Evolutionary conservation across 2,113 vertebrate genomes (phyloP), one percentile per base, ranked within the genome.

Genomic region (Stegostoma tigrinum): DNA sequence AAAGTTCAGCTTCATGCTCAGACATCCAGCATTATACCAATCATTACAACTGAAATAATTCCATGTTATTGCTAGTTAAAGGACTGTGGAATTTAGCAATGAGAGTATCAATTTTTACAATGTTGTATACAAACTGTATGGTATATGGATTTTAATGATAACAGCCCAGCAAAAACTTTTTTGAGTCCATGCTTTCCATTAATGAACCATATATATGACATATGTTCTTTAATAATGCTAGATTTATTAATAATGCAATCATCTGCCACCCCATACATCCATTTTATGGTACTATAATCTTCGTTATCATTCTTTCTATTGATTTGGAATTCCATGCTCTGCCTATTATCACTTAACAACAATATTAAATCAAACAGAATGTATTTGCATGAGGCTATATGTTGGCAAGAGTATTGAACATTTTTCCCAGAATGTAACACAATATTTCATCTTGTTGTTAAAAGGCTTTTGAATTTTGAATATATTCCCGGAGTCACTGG

Each of bases 91-190:
- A 93, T 66, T 66, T 93, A 15, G 55, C n/a, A 38, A 93, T 34
- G 27, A 52, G 21, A 61, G 86, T 90, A 55, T 90, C 27, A 90
- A 7, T 91, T 93, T 89, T 67, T 93, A 93, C 34, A 0, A 93
- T 61, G 21, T 66, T 93, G 89, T 66, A 66, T 34, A 14, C 15
- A 19, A 42, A n/a, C 89, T 52, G 85, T 55, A 30, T 45, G 38
- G 61, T 93, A 93, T 64, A 66, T 93, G 38, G 66, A 61, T 93
- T 93, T n/a, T 67, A 93, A 66, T 93, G 34, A 93, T 38, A 38
- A 1, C 17, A 38, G 34, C 38, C 61, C 61, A 23, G n/a, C 89
- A 66, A 66, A 80, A 93, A 66, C 5, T 23, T 38, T 67, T 93
- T 38, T 93, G 89, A 66, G 89, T 66, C 89, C 8, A 93, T 2